Evolutionary conservation across 2,797 vertebrate species (phyloP), one percentile per base, ranked within the genome.

Genomic region (Acanthornis magna): DNA sequence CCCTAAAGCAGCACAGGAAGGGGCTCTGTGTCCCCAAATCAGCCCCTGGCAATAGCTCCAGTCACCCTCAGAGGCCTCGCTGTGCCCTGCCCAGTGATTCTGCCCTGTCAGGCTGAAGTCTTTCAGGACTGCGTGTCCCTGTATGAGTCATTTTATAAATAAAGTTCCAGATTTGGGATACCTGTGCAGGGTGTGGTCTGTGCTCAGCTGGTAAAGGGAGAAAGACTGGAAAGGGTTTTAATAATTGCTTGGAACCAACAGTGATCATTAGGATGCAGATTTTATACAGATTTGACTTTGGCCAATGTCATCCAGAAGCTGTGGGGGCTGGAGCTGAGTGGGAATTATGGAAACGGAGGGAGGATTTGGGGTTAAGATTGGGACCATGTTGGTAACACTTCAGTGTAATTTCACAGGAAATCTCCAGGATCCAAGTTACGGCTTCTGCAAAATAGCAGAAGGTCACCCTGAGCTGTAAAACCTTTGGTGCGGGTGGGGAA

Each of bases 81-180:
- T 72, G 90, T 80, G 77, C 77, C 85, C 92, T 87, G 88, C 43
- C 54, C 45, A 45, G 73, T 50, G 32, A 53, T 79, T 73, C 51
- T 67, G 25, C 54, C 93, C 68, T 50, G n/a, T 45, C 30, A 32
- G 66, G 42, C 84, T 89, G 42, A 92, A 74, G 85, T 25, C 74
- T 57, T 85, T 80, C 85, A 73, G 80, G 96, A 63, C 85, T 23
- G 5, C 5, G 34, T 65, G 30, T 45, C 81, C 71, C 60, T 96
- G 91, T 96, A 43, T 12, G 30, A 94, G 48, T 81, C n/a, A 51
- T 95, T 96, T 95, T 92, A 93, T 94, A 96, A 96, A 96, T 95
- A 96, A 96, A 96, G 62, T 29, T 60, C 67, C 86, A 61, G 14
- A 47, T 94, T 79, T 80, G 89, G 84, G 80, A 61, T 90, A 40